These are phyloP conservation scores for Okamejei kenojei DNA, from an alignment of 2,797 vertebrate genomes.

Conservation along the genomic window DNA sequence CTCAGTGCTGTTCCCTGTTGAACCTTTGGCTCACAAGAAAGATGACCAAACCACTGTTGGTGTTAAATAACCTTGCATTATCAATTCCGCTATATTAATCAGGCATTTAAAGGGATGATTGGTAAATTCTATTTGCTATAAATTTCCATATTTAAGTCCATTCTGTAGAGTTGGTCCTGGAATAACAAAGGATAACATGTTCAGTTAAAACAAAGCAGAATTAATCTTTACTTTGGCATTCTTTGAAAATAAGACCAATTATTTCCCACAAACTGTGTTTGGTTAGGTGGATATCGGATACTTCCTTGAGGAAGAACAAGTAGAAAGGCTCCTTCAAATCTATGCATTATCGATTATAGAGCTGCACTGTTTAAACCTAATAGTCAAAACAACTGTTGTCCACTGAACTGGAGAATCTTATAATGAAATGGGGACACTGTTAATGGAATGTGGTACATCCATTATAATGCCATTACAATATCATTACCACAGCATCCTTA, in stretches of 20 bases:
- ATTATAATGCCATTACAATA: conserved; percentile 11
- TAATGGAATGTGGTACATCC: neutral
- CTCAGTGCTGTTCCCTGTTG: too few relatives aligned
- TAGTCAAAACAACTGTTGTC: neutral
- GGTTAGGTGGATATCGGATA: too few relatives aligned
- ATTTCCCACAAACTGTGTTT: neutral
- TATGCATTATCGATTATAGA: neutral
- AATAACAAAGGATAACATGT: neutral
- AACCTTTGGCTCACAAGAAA: too few relatives aligned
- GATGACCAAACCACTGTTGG: too few relatives aligned
- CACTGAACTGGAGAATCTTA: neutral
- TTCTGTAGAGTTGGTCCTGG: neutral
- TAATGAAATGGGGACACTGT: neutral
- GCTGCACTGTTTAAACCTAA: neutral
- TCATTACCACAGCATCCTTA: conserved; percentile 10
- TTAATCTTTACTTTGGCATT: neutral
- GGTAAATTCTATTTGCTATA: neutral
- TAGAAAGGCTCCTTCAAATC: neutral
- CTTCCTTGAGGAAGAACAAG: neutral
- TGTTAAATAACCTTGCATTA: neutral
- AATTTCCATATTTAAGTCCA: neutral
- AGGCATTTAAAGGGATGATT: neutral
- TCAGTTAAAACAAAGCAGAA: neutral
- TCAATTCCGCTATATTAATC: neutral
- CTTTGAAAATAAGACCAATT: neutral